Conservation (phyloP, 2,797 vertebrate genomes). For the Coracias cyanogaster region DNA sequence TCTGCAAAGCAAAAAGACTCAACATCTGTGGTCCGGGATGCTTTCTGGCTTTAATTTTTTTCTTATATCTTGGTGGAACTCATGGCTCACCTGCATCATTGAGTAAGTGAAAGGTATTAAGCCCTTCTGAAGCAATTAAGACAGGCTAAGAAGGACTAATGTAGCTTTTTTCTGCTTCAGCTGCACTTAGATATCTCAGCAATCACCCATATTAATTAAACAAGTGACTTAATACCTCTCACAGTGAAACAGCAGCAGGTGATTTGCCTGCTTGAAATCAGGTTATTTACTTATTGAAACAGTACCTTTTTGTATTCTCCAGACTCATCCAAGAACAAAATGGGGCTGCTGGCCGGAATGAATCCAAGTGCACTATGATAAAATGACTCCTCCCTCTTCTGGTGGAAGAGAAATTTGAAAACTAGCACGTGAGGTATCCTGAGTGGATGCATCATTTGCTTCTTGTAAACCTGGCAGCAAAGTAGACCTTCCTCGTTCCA, state of each 20-base stretch:
- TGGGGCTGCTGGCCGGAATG: not conserved
- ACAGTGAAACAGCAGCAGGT: not conserved
- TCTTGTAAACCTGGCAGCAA: not conserved
- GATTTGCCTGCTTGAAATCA: not conserved
- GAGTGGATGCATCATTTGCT: not conserved
- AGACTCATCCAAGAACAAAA: not conserved
- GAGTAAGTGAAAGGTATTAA: not conserved
- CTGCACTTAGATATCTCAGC: not conserved
- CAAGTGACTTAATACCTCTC: not conserved
- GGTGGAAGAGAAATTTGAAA: not conserved
- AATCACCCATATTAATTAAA: not conserved
- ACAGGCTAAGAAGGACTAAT: not conserved
- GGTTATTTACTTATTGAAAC: not conserved
- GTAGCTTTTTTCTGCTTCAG: not conserved
- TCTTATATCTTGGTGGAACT: not conserved
- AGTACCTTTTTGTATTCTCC: not conserved
- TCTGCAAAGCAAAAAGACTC: not conserved
- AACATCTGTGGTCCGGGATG: fast-evolving
- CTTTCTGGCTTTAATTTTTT: not conserved
- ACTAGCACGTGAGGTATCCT: not conserved
- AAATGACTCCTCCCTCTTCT: not conserved
- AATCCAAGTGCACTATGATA: not conserved
- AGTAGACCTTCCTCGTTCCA: not conserved
- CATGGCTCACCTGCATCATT: not conserved
- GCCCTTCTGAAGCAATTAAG: not conserved